Percentiles rank a stretch among this genome's conserved stretches.
Evolutionary conservation across 2,113 vertebrate genomes (phyloP).

Genomic region (Brachypodius melanocephalos): DNA sequence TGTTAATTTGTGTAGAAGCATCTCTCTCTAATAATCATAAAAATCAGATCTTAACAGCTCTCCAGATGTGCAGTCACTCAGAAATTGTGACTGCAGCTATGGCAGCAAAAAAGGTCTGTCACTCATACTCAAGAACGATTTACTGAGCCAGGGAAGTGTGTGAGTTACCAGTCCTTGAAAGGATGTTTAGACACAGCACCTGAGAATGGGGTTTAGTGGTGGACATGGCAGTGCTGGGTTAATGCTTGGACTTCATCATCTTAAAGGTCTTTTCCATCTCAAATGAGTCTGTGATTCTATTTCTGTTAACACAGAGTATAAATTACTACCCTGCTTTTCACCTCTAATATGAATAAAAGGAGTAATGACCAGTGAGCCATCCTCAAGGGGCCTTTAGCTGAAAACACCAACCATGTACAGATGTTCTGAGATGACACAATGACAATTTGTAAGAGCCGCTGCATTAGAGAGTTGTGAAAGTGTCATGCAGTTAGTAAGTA

Average conservation of each 20-base stretch:
- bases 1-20: fast-evolving
- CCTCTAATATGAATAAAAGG: neutral
- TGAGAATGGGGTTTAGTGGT: neutral
- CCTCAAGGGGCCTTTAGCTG: neutral
- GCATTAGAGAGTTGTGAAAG: neutral
- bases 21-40: neutral
- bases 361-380: neutral
- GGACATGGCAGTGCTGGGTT: neutral
- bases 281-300: neutral
- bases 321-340: neutral
- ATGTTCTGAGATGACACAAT: neutral
- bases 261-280: neutral
- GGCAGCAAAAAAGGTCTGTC: neutral
- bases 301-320: neutral
- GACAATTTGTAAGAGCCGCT: neutral
- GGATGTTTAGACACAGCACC: neutral
- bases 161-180: neutral
- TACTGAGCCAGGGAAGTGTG: neutral
- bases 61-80: neutral
- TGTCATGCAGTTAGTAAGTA: neutral
- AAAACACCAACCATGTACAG: neutral
- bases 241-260: neutral
- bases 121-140: neutral
- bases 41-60: neutral
- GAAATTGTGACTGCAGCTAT: neutral